phyloP scores from a whole-genome alignment of 2,888 invertebrate species.

The Amiota minor region DNA sequence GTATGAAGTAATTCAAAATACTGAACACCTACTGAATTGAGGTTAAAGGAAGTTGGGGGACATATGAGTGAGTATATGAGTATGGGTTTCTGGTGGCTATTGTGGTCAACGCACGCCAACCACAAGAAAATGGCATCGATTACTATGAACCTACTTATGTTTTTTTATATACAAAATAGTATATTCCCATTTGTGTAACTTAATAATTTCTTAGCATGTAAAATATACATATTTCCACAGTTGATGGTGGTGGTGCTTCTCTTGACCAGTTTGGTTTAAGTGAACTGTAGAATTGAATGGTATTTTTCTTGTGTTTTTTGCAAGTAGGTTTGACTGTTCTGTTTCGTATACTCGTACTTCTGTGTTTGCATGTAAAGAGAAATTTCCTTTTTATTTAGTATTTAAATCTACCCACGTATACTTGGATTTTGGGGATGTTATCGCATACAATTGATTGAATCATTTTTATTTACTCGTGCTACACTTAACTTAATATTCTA shows the following conservation, averaged over 20 bases:
- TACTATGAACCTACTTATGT: slow-evolving; percentile 42
- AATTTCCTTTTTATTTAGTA: slow-evolving; percentile 7
- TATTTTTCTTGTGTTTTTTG: slow-evolving; percentile 1
- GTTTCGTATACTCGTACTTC: slow-evolving; percentile 47
- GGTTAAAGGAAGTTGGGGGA: slow-evolving; percentile 69
- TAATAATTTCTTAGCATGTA: slow-evolving; percentile 19
- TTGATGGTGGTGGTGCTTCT: background rate
- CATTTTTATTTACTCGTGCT: background rate
- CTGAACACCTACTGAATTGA: slow-evolving; percentile 62
- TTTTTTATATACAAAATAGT: background rate
- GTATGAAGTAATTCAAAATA: slow-evolving; percentile 45
- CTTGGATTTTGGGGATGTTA: background rate
- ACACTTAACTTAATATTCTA: slow-evolving; percentile 1
- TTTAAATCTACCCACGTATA: too few species aligned
- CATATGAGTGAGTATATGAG: slow-evolving; percentile 37
- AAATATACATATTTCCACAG: background rate
- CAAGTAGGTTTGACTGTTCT: background rate
- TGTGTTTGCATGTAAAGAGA: slow-evolving; percentile 49
- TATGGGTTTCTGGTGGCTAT: slow-evolving; percentile 22
- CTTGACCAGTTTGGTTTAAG: background rate
- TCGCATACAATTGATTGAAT: slow-evolving; percentile 14
- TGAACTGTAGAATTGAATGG: background rate
- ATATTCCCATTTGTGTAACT: background rate
- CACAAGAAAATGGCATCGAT: slow-evolving; percentile 58
- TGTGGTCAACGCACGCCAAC: slow-evolving; percentile 69